Evolutionary conservation across 2,113 vertebrate genomes (phyloP), one percentile per base, ranked within the genome.

Genomic region (Dolichallabes microphthalmus): DNA sequence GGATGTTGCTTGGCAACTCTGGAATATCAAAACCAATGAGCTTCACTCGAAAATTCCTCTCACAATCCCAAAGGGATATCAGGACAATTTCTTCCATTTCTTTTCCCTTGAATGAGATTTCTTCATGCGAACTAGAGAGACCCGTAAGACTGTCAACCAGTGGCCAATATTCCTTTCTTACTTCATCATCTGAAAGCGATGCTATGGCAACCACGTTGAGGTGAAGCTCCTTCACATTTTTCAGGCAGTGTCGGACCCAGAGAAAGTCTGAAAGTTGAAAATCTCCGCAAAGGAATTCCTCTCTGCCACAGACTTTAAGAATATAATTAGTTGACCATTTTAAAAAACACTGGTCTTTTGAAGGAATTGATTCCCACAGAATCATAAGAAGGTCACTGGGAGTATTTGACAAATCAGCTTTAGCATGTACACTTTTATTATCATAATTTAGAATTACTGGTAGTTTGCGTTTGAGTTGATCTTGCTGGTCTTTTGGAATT

Each of bases 21-120:
- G 93, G 93, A 22, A 94, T 91, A 86, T 96, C 95, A 78, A 95
- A 92, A 20, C 95, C 95, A 22, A 95, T 71, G 35, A 96, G 79
- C 86, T 96, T 96, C 53, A 95, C 94, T 13, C 95, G 89, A 63
- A 96, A 91, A 7, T 84, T 93, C 52, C 94, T 89, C 35, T 93
- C 86, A 88, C 95, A 95, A 86, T 96, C 94, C 95, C 93, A 95
- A 82, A 95, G 83, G 2, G 95, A 95, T 82, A 96, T 93, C 93
- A 94, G 94, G 68, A 91, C 89, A 61, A 95, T 93, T 79, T 95
- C 93, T 12, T 94, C 93, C 84, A 94, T 53, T 73, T 94, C 91
- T 52, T 94, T 94, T n/a, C 87, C 89, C 12, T 91, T 76, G 0
- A 95, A 86, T n/a, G 91, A 75, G 30, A 95, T 93, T 27, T 95